Base-by-base conservation (phyloP, 2,888 invertebrate species). In the Hypena proboscidalis region DNA sequence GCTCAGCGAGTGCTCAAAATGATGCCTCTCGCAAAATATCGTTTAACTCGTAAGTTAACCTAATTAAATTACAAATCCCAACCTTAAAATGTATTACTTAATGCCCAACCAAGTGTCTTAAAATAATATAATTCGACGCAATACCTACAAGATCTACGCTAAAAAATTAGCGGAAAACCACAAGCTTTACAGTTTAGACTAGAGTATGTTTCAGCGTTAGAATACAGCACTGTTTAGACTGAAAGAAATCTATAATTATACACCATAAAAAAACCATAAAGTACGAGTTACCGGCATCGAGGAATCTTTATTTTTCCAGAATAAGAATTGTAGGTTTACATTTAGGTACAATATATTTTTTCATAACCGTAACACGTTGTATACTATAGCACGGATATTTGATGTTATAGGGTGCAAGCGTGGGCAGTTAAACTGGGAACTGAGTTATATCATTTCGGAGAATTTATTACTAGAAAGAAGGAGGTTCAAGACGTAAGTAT, bases 381-480 rank as follows among this genome's bases (percentile, higher is more conserved):
- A n/a, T n/a, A n/a, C n/a, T n/a, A n/a, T n/a, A 33, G 22, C 3
- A 17, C 3, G 17, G 3, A 4, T 7, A 9, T 26, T 40, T 22
- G 15, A 9, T 31, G n/a, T 67, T 67, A 31, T 72, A 96, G 96
- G 65, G 96, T 95, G 38, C 94, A 95, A 83, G 93, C 94, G 75
- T 96, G 96, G 96, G 96, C 96, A 15, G 94, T 95, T 78, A 95
- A 95, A 83, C 91, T 96, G 56, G 95, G 96, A 34, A 94, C 94
- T 71, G 96, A 96, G 80, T 83, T 97, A 60, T 95, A 95, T 85
- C 94, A 95, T 77, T 93, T 96, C 68, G 96, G 96, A 42, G 95
- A 95, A 75, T 94, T 95, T 77, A 95, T 96, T 66, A 96, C 96
- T 42, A 93, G 95, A 73, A 93, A 95, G 74, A 94, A 94, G 71